A percentile compares a stretch with the other conserved stretches of the same genome.
These are phyloP conservation scores for Micromys minutus DNA, from an alignment of 2,113 vertebrate genomes.

Conservation along the genomic window DNA sequence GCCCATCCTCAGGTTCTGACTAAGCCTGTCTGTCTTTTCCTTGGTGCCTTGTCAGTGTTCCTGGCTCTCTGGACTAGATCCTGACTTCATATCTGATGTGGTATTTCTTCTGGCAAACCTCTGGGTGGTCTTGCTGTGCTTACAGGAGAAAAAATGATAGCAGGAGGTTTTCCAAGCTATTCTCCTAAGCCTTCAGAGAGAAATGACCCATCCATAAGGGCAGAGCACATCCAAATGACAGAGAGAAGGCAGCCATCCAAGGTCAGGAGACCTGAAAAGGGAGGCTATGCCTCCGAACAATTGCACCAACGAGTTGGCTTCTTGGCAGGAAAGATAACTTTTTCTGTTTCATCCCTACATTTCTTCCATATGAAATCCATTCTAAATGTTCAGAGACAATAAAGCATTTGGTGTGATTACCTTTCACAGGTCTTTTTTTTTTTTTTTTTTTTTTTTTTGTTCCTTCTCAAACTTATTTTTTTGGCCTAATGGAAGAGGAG, in stretches of 20 bases:
- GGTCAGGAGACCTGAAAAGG: neutral
- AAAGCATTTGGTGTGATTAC: neutral
- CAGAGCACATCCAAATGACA: constrained; percentile 21
- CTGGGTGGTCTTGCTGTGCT: constrained; percentile 87
- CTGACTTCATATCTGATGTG: constrained; percentile 76
- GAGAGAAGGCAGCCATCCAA: neutral
- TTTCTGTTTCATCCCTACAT: neutral
- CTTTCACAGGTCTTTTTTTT: neutral
- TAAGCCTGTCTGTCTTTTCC: constrained; percentile 70
- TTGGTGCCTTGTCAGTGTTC: constrained; percentile 62
- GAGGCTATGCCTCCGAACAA: neutral
- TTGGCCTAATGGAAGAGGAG: neutral
- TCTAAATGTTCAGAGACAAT: neutral
- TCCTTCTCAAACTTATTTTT: neutral
- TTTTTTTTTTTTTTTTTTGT: too few relatives aligned
- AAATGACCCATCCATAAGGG: constrained; percentile 84
- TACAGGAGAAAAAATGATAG: constrained; percentile 83
- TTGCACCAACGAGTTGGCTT: neutral
- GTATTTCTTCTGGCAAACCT: constrained; percentile 81
- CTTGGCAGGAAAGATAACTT: neutral
- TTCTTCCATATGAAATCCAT: neutral
- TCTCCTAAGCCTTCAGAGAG: constrained; percentile 82
- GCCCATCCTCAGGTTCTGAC: constrained; percentile 57
- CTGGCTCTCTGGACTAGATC: constrained; percentile 72
- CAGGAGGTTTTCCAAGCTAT: constrained; percentile 82